Conservation (phyloP, 2,888 invertebrate species). For the Tetheella fluctuosa region DNA sequence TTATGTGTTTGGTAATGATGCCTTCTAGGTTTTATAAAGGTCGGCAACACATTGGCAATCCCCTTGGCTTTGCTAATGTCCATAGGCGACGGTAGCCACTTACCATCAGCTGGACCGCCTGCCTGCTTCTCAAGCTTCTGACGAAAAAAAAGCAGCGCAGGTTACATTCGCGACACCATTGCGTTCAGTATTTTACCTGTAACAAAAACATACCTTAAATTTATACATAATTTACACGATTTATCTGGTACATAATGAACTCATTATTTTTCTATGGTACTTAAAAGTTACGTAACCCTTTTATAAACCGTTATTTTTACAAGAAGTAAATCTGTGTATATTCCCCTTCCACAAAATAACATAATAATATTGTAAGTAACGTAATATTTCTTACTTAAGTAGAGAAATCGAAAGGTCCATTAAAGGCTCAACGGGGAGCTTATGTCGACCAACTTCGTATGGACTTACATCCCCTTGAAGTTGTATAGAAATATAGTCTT, state of each 20-base stretch:
- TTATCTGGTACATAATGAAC: too few species aligned
- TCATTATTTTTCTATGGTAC: too few species aligned
- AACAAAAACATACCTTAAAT: background rate
- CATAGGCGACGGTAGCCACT: too few species aligned
- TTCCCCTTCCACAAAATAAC: conserved; percentile 6
- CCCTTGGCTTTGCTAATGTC: too few species aligned
- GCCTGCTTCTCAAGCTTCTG: too few species aligned
- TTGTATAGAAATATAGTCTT: conserved; percentile 18
- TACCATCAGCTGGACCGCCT: too few species aligned
- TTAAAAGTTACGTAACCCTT: too few species aligned
- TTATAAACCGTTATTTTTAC: background rate
- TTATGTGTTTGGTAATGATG: background rate
- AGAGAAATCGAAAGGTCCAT: conserved; percentile 55
- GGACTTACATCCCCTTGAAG: conserved; percentile 13
- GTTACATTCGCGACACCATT: background rate
- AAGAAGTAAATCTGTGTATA: background rate
- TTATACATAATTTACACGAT: background rate
- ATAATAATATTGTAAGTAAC: conserved; percentile 28
- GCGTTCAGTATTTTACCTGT: background rate
- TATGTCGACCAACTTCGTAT: conserved; percentile 21
- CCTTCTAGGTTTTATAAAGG: too few species aligned
- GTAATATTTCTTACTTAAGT: conserved; percentile 52
- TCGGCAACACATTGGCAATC: too few species aligned
- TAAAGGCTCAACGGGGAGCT: conserved; percentile 47
- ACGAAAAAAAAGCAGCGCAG: too few species aligned